phyloP scores from a whole-genome alignment of 2,888 invertebrate genomes.

The Idaea biselata region DNA sequence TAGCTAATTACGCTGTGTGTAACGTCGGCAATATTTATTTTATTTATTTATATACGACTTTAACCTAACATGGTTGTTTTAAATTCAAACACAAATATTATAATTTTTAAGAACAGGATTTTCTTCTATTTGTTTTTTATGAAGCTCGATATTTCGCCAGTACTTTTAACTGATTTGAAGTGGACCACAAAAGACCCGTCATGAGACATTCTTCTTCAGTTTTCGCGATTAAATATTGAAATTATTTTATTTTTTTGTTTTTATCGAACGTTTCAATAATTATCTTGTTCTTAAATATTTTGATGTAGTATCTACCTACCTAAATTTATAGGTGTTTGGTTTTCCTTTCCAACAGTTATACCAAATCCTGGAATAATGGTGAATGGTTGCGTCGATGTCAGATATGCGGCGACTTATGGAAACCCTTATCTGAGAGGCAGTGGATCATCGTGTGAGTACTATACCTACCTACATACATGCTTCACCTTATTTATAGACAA shows the following conservation, averaged over 20 bases:
- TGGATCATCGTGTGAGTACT: slow-evolving; percentile 75
- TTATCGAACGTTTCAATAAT: too few relatives aligned
- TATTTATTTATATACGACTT: not conserved
- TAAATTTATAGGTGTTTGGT: not conserved
- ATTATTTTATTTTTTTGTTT: too few relatives aligned
- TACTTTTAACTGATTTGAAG: too few relatives aligned
- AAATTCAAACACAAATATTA: too few relatives aligned
- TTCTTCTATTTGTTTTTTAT: slow-evolving; percentile 4
- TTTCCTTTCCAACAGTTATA: slow-evolving; percentile 49
- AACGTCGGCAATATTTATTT: too few relatives aligned
- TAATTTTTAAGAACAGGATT: too few relatives aligned
- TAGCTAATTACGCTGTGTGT: too few relatives aligned
- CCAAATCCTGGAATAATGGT: slow-evolving; percentile 62
- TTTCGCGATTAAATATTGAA: too few relatives aligned
- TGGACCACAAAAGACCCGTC: too few relatives aligned
- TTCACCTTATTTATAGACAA: not conserved
- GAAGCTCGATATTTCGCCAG: not conserved
- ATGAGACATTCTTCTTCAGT: too few relatives aligned
- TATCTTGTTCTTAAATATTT: too few relatives aligned
- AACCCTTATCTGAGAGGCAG: slow-evolving; percentile 92
- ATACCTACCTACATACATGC: not conserved
- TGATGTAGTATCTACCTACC: not conserved
- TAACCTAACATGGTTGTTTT: not conserved
- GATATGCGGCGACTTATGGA: slow-evolving; percentile 93
- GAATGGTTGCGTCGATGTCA: slow-evolving; percentile 84